A percentile compares a stretch with the other conserved stretches of the same genome.
Evolutionary conservation across 2,888 invertebrate genomes (phyloP).

Genomic region (Ennomos fuscantarius): DNA sequence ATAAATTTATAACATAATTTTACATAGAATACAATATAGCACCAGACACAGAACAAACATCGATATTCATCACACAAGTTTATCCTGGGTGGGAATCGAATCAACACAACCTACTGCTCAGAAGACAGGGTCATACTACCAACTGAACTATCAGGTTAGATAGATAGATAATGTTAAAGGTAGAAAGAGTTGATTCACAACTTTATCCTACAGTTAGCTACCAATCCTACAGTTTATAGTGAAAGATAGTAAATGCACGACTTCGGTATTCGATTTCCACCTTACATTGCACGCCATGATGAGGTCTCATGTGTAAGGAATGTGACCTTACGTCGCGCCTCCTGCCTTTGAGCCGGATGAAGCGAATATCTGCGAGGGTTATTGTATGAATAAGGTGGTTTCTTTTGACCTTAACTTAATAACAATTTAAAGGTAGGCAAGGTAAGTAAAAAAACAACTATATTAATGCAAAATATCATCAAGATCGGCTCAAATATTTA

Average conservation of each 20-base stretch:
- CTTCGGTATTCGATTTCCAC: conserved; percentile 32
- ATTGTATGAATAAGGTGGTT: conserved; percentile 5
- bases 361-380: conserved; percentile 26
- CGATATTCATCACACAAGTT: too few relatives aligned
- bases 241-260: conserved; percentile 24
- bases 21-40: too few relatives aligned
- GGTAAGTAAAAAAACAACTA: not conserved
- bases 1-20: too few relatives aligned
- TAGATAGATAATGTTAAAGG: too few relatives aligned
- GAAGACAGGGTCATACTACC: too few relatives aligned
- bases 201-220: too few relatives aligned
- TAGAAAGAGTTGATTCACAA: not conserved
- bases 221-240: not conserved
- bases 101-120: too few relatives aligned
- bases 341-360: conserved; percentile 37
- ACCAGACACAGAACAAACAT: too few relatives aligned
- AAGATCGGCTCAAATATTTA: too few relatives aligned
- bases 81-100: too few relatives aligned
- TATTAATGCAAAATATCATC: too few relatives aligned
- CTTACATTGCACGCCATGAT: conserved; percentile 28
- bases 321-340: conserved; percentile 38
- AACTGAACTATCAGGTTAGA: too few relatives aligned
- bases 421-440: not conserved
- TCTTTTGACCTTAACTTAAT: conserved; percentile 3
- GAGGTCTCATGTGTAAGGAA: conserved; percentile 40